A percentile compares a stretch with the other conserved stretches of the same genome.
phyloP scores from a whole-genome alignment of 2,888 invertebrate species.

The Meta bourneti region DNA sequence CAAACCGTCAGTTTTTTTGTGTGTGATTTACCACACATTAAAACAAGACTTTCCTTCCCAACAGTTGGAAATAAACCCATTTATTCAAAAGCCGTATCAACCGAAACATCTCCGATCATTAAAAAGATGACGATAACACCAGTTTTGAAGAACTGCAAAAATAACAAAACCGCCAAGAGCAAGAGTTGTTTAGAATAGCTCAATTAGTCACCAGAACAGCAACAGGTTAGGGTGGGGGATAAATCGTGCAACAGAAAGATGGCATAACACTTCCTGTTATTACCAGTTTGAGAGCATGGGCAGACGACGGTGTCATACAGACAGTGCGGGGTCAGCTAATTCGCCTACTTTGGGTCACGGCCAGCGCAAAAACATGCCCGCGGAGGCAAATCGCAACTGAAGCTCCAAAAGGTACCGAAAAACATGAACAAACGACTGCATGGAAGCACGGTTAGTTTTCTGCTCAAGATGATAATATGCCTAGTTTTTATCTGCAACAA shows the following conservation, averaged over 20 bases:
- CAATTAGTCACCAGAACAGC: not conserved
- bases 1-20: no score
- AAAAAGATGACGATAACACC: not conserved
- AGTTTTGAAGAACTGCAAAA: not conserved
- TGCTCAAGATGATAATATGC: not conserved
- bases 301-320: constrained; percentile 32
- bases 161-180: not conserved
- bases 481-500: not conserved
- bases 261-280: constrained; percentile 66
- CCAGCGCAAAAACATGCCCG: constrained; percentile 34
- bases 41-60: no score
- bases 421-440: no score
- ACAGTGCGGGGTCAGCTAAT: constrained; percentile 64
- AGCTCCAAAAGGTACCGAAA: no score
- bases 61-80: no score
- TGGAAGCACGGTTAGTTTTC: not conserved
- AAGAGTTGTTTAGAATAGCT: not conserved
- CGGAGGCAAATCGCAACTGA: not conserved
- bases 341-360: constrained; percentile 68
- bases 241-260: constrained; percentile 18
- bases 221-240: not conserved
- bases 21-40: no score
- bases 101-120: no score
- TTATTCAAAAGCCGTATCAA: no score
- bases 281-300: constrained; percentile 62